A percentile compares a stretch with the other conserved stretches of the same genome.
Evolutionary conservation across 2,797 vertebrate species (phyloP).

Genomic region (Acridotheres tristis): DNA sequence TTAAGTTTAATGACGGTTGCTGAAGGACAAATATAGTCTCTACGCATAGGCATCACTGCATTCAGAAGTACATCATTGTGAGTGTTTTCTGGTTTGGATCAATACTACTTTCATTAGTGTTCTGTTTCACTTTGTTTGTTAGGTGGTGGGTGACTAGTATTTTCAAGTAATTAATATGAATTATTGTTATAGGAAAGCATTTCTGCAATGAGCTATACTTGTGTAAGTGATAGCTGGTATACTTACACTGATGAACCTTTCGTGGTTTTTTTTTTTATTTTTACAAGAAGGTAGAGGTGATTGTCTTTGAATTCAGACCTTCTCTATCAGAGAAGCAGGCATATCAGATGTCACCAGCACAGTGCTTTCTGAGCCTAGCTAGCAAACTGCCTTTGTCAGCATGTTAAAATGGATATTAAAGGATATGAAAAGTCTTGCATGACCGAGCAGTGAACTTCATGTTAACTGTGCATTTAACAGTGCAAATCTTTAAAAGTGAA

Average conservation of each 20-base stretch:
- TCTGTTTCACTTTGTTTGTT: not conserved
- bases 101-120: not conserved
- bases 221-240: not conserved
- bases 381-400: conserved; percentile 46
- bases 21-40: not conserved
- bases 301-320: conserved; percentile 36
- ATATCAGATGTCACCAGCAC: conserved; percentile 37
- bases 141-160: not conserved
- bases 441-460: conserved; percentile 42
- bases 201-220: not conserved
- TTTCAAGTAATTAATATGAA: conserved; percentile 30
- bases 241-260: conserved; percentile 40
- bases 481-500: conserved; percentile 12
- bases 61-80: not conserved
- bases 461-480: conserved; percentile 14
- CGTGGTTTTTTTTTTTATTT: not conserved
- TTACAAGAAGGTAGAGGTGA: not conserved
- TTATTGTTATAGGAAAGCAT: not conserved
- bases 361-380: conserved; percentile 36
- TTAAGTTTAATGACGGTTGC: not conserved
- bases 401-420: conserved; percentile 52
- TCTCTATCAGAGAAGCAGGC: not conserved
- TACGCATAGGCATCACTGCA: not conserved
- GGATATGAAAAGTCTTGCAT: conserved; percentile 36
- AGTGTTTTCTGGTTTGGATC: not conserved